These are phyloP conservation scores for Protaetia brevitarsis DNA, from an alignment of 1,140 invertebrate genomes.

Conservation along the genomic window DNA sequence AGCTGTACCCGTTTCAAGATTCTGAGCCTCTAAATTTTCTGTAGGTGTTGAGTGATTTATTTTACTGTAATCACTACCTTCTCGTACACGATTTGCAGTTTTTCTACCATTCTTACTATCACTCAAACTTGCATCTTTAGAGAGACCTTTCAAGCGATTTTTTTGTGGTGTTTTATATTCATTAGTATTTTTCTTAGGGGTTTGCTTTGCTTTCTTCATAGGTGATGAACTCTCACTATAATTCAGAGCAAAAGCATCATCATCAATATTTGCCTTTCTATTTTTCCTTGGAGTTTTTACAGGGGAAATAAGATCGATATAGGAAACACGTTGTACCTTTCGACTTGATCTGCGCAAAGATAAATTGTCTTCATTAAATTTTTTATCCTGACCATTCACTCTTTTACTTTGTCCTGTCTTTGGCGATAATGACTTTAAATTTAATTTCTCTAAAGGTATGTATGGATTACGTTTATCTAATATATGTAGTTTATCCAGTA, in stretches of 20 bases:
- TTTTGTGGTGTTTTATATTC: neutral
- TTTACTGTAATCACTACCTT: no score
- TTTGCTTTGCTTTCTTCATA: neutral
- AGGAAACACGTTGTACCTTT: slow-evolving; percentile 13
- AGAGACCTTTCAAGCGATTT: neutral
- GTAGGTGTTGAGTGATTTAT: neutral
- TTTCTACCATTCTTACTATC: neutral
- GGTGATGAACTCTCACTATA: neutral
- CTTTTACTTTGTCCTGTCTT: no score
- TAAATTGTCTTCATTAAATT: slow-evolving; percentile 12
- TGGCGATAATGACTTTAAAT: no score
- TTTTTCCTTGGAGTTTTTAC: neutral
- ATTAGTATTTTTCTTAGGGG: neutral
- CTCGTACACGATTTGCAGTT: no score
- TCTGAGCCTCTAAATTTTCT: neutral
- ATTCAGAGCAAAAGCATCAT: neutral
- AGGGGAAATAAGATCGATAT: neutral
- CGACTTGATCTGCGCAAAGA: slow-evolving; percentile 18
- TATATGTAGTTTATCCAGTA: no score
- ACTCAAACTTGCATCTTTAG: neutral
- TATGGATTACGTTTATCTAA: no score
- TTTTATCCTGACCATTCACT: no score
- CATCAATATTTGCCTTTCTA: slow-evolving; percentile 3
- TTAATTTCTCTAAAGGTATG: no score
- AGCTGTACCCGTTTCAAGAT: neutral